A percentile compares a stretch with the other conserved stretches of the same genome.
These are phyloP conservation scores for Tribolium freemani DNA, from an alignment of 2,888 invertebrate species.

Conservation along the genomic window DNA sequence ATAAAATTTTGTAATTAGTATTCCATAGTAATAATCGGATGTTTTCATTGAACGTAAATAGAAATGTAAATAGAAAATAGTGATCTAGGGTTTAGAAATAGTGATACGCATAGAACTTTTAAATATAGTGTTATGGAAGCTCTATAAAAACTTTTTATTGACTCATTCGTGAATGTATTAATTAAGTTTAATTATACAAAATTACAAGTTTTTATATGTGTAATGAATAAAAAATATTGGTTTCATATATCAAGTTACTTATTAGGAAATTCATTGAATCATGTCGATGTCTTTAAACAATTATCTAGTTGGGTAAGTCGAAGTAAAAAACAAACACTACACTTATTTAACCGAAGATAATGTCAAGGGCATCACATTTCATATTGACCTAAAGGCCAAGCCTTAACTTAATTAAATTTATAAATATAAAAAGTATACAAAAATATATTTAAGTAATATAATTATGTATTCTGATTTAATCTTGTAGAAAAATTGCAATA, in stretches of 20 bases:
- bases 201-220: background rate
- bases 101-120: no score
- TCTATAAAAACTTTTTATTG: no score
- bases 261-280: background rate
- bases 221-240: background rate
- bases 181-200: background rate
- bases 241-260: background rate
- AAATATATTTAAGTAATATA: background rate
- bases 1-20: background rate
- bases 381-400: slow-evolving; percentile 16
- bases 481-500: background rate
- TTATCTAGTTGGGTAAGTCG: background rate
- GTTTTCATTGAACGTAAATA: background rate
- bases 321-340: background rate
- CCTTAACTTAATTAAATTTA: slow-evolving; percentile 13
- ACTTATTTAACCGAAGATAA: slow-evolving; percentile 12
- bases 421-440: slow-evolving; percentile 2
- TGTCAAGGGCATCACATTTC: slow-evolving; percentile 17
- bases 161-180: background rate
- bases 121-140: no score
- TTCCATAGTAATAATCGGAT: background rate
- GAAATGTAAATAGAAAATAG: background rate
- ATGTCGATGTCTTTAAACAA: background rate
- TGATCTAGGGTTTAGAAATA: no score
- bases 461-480: background rate